phyloP scores from a whole-genome alignment of 2,888 invertebrate species.

The Serripes groenlandicus region DNA sequence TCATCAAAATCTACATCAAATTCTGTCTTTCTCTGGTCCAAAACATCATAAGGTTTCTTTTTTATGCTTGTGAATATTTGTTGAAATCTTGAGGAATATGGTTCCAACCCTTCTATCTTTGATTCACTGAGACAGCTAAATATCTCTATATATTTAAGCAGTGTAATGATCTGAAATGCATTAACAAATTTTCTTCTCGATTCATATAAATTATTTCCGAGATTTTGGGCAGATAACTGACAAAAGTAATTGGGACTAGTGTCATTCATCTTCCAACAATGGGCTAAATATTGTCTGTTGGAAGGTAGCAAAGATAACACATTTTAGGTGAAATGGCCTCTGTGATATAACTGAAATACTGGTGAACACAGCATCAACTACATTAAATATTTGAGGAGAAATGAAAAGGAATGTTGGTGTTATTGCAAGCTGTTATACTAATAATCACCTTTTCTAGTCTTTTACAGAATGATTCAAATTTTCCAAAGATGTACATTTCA shows the following conservation, averaged over 20 bases:
- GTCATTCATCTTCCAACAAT: no score
- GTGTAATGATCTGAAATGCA: constrained; percentile 90
- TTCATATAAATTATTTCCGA: no score
- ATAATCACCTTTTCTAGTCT: constrained; percentile 82
- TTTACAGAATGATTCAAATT: constrained; percentile 85
- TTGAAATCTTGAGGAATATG: constrained; percentile 90
- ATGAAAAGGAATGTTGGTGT: background rate
- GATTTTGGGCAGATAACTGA: no score
- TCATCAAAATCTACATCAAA: constrained; percentile 93
- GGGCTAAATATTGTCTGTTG: no score
- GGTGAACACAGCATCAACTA: background rate
- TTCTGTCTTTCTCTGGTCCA: constrained; percentile 92
- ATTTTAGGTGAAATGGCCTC: no score
- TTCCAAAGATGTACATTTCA: constrained; percentile 86
- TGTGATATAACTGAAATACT: background rate
- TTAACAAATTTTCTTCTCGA: no score
- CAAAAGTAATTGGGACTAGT: no score
- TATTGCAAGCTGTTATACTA: background rate
- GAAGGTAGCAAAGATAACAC: no score
- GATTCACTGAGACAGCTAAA: constrained; percentile 92
- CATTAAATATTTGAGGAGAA: no score
- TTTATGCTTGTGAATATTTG: constrained; percentile 90
- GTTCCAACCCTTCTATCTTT: constrained; percentile 93
- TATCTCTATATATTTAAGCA: constrained; percentile 91
- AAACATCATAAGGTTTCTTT: constrained; percentile 91